Percentiles rank a stretch among this genome's conserved stretches.
phyloP scores from a whole-genome alignment of 1,140 invertebrate species.

The Cydia pomonella region DNA sequence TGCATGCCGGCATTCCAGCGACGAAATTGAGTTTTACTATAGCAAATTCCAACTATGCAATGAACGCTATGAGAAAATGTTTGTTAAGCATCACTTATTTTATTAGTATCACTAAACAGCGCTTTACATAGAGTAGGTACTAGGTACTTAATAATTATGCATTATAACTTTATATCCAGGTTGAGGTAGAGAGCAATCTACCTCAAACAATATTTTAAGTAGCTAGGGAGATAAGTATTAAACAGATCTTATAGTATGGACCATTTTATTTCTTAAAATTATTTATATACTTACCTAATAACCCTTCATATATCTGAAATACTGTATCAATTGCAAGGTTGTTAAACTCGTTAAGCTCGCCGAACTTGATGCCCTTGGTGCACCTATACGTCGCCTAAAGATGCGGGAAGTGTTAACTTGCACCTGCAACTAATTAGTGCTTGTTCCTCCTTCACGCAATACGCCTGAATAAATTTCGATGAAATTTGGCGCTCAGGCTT shows the following conservation, averaged over 20 bases:
- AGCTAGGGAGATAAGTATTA: no score
- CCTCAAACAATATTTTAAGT: no score
- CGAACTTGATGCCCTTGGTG: background rate
- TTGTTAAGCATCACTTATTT: background rate
- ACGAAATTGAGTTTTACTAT: slow-evolving; percentile 38
- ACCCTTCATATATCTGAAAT: no score
- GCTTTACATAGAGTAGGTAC: background rate
- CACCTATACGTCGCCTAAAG: background rate
- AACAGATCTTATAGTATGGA: no score
- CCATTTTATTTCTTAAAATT: no score
- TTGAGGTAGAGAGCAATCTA: no score
- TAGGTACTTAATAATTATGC: background rate
- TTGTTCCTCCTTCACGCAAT: no score
- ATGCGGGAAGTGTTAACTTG: background rate
- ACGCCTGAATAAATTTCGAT: no score
- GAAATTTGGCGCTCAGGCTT: no score
- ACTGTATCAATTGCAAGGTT: background rate
- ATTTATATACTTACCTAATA: no score
- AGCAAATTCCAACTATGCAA: slow-evolving; percentile 16
- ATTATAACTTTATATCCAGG: background rate
- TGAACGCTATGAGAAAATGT: background rate
- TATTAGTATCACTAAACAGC: background rate
- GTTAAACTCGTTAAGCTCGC: background rate
- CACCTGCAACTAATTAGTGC: background rate
- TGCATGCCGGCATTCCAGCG: slow-evolving; percentile 39